Conservation (phyloP, 2,113 vertebrate species). For the Trichomycterus rosablanca region DNA sequence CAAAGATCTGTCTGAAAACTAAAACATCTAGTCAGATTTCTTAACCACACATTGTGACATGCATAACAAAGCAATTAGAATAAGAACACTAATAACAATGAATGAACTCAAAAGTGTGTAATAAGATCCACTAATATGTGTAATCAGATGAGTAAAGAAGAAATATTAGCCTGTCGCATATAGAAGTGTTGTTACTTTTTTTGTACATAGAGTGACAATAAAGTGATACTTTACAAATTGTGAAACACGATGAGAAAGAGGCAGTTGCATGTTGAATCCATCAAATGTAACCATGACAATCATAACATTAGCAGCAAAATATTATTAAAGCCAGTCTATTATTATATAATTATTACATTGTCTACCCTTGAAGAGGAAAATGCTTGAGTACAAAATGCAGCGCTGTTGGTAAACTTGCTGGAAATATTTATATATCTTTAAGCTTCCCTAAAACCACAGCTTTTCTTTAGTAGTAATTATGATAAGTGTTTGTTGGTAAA, state of each 20-base stretch:
- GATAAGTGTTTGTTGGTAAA: slow-evolving; percentile 57
- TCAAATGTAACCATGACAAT: slow-evolving; percentile 33
- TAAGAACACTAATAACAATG: too few species aligned
- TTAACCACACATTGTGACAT: slow-evolving; percentile 14
- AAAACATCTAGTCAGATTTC: not conserved
- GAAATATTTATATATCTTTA: slow-evolving; percentile 44
- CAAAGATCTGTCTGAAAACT: slow-evolving; percentile 39
- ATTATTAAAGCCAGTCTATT: slow-evolving; percentile 39
- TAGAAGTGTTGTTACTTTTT: too few species aligned
- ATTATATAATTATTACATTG: too few species aligned
- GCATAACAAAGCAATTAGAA: too few species aligned
- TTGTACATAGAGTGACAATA: too few species aligned
- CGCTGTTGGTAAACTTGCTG: too few species aligned
- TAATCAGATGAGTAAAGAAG: not conserved
- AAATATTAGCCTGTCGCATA: too few species aligned
- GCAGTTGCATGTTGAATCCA: slow-evolving; percentile 27
- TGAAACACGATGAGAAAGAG: slow-evolving; percentile 1
- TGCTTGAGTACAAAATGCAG: too few species aligned
- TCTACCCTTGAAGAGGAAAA: slow-evolving; percentile 26
- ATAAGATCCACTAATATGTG: too few species aligned
- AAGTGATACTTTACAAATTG: too few species aligned
- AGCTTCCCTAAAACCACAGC: slow-evolving; percentile 36
- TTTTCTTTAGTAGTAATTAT: slow-evolving; percentile 57
- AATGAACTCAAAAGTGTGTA: too few species aligned
- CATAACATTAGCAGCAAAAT: slow-evolving; percentile 28